Base-by-base conservation (phyloP, 2,797 vertebrate species). In the Fistularia tabacaria region DNA sequence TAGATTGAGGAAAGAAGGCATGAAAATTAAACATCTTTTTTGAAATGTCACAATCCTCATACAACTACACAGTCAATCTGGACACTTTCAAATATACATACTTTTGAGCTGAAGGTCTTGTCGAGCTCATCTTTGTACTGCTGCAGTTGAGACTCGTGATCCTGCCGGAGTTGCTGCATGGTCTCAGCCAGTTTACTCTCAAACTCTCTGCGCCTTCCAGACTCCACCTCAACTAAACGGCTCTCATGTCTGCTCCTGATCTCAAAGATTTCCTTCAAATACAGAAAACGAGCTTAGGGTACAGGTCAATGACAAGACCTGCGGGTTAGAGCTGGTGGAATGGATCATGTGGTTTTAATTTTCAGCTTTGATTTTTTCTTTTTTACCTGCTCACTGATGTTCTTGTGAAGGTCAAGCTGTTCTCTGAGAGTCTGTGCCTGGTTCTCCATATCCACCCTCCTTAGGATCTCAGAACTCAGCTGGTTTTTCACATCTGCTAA, bases 51-150 rank as follows among this genome's bases (percentile, higher is more conserved):
- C 0, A 49, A 14, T 13, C 14, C 13, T 38, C 0, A 6, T 10
- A 50, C 10, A 6, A 10, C 12, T 12, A 3, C 10, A 12, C 42
- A 25, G 25, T 25, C 25, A 25, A 25, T 43, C 10, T 43, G 42
- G 6, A 25, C 25, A 25, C 25, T 25, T 25, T 25, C 25, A 25
- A 25, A 25, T 25, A 25, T 25, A 25, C 25, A 0, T 62, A 94
- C 94, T 89, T 91, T 93, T 6, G 87, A 85, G 39, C 7, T 52
- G 54, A 90, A 93, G 6, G 81, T 92, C 64, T 46, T 76, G 15
- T 93, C 89, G 59, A 94, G 67, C 12, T 94, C 90, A 0, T 90
- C 90, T 71, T 90, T 94, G 79, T 93, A 95, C 39, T 86, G 89
- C 51, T 71, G 76, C 71, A 95, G 84, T 63, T 94, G 91, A 46